Evolutionary conservation across 2,797 vertebrate species (phyloP), one percentile per base, ranked within the genome.

Genomic region (Chelmon rostratus): DNA sequence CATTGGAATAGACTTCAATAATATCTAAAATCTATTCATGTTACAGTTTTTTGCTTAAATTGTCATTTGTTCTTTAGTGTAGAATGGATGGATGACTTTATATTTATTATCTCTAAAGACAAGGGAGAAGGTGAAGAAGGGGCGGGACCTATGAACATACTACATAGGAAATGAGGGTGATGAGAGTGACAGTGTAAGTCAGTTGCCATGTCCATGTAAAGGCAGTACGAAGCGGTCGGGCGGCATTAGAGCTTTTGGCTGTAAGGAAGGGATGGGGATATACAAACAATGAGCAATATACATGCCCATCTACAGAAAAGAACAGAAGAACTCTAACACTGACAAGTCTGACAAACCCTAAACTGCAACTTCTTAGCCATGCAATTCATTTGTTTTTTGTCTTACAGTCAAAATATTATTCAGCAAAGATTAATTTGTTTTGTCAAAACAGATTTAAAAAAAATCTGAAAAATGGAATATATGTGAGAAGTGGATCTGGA

Each of bases 121-220:
- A 95, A 95, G 96, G 89, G 91, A 92, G 88, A 82, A 83, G 89
- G 90, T 89, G 92, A 88, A 90, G 86, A 90, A 91, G 91, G 92
- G 95, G 93, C 87, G 79, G 93, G 92, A 90, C 96, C 97, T 98
- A 98, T 97, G 97, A 97, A 96, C 97, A 96, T 90, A 97, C 96
- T 96, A 98, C 95, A 96, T 95, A 97, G 96, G 97, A 97, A 93
- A 98, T 99, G 97, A 98, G 91, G 96, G 96, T 96, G 97, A 98
- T 96, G 93, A 96, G 96, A 93, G 96, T 94, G 93, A 94, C 82
- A 95, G 98, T 98, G 96, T 98, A 98, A 98, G 97, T 98, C 97
- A 99, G 98, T 97, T 98, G 98, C 98, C 98, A 99, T 99, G 98
- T 99, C 98, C 98, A 99, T 98, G 98, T 99, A 98, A 98, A 97